Base-by-base conservation (phyloP, 2,888 invertebrate genomes). In the Drosophila planitibia region DNA sequence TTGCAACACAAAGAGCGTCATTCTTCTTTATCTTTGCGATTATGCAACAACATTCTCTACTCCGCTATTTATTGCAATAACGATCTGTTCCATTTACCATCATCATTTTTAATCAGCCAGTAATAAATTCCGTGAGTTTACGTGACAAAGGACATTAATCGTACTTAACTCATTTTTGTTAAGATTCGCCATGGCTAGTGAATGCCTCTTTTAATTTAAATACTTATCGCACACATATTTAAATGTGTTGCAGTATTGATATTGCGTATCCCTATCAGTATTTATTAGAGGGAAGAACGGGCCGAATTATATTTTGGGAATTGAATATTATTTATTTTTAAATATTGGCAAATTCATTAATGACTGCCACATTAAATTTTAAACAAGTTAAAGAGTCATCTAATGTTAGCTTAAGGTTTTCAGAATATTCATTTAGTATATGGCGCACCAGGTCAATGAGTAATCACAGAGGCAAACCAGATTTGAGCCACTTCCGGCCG, bases 1-100 rank as follows among this genome's bases (percentile, higher is more conserved):
- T 85, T 68, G 67, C 67, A 57, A 57, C 65, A 80, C 75, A 69
- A 79, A 71, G 65, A 69, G 47, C 39, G 53, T 47, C 22, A 66
- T 76, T 59, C 55, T 73, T 65, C 64, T 69, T 69, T 76, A 72
- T 77, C 60, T 60, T 39, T 44, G 76, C 37, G 63, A 61, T 55
- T 68, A 61, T 74, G 60, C 70, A 44, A 64, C 60, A 64, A 68
- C 61, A 70, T 74, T 74, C 53, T 30, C 44, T 41, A 30, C 63
- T 57, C 57, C 47, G 49, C 41, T 58, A 63, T 71, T 76, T 66
- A 76, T 71, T 76, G 76, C 55, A 67, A 66, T 71, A 76, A 71
- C 63, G 16, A 67, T 44, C 58, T 19, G 33, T 53, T 58, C 52
- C 28, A 28, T 41, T 58, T 58, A 28, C 51, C 30, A 35, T 19